These are phyloP conservation scores for Dermatophagoides farinae DNA, from an alignment of 1,140 invertebrate species.

Conservation along the genomic window DNA sequence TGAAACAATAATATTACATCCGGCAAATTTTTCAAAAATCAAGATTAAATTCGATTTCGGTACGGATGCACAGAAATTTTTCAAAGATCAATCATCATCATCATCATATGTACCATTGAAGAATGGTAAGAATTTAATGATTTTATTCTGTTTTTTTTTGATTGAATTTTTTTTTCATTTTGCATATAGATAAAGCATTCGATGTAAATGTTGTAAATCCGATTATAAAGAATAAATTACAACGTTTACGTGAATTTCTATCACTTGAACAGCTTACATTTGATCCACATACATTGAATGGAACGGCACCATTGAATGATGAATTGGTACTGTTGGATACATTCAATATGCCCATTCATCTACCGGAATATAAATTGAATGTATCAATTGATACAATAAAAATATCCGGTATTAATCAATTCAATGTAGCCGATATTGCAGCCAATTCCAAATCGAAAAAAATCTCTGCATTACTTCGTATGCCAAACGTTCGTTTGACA, in stretches of 20 bases:
- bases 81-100: no score
- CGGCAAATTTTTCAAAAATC: slow-evolving; percentile 1
- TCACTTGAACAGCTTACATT: no score
- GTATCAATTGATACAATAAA: neutral
- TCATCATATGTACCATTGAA: no score
- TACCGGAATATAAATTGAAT: slow-evolving; percentile 2
- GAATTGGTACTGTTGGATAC: neutral
- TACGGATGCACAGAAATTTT: neutral
- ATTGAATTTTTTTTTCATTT: no score
- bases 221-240: no score
- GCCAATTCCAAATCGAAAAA: slow-evolving; percentile 13
- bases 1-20: neutral
- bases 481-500: slow-evolving; percentile 10
- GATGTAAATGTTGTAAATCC: no score
- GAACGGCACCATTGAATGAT: no score
- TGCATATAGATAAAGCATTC: no score
- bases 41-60: slow-evolving; percentile 1
- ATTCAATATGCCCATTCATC: neutral
- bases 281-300: no score
- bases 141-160: no score
- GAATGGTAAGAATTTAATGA: no score
- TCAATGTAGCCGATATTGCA: slow-evolving; percentile 16
- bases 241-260: no score
- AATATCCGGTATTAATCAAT: slow-evolving; percentile 13
- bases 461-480: slow-evolving; percentile 12